These are phyloP conservation scores for Villa cingulata DNA, from an alignment of 2,888 invertebrate genomes.

Conservation along the genomic window DNA sequence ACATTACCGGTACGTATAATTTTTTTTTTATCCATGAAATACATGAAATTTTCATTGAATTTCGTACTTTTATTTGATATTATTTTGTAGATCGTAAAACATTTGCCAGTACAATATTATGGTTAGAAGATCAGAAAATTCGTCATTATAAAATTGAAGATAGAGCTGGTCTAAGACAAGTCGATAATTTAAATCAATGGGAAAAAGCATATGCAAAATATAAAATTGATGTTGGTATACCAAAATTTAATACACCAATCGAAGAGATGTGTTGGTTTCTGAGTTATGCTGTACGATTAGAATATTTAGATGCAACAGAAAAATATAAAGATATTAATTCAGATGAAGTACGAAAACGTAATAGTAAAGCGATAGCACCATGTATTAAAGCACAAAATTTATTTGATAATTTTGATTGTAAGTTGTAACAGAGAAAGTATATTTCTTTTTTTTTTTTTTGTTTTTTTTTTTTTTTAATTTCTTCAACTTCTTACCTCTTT, in stretches of 20 bases:
- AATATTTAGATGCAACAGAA: slow-evolving; percentile 63
- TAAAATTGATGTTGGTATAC: slow-evolving; percentile 61
- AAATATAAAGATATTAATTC: slow-evolving; percentile 56
- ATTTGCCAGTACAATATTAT: slow-evolving; percentile 66
- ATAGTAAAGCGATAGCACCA: slow-evolving; percentile 47
- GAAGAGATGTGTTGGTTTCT: slow-evolving; percentile 78
- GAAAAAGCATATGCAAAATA: slow-evolving; percentile 55
- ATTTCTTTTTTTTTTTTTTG: slow-evolving; percentile 4
- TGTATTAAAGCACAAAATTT: slow-evolving; percentile 68
- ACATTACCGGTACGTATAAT: slow-evolving; percentile 47
- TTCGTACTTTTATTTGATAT: not conserved
- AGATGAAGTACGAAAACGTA: slow-evolving; percentile 42
- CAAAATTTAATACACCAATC: slow-evolving; percentile 43
- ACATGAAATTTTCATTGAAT: not conserved
- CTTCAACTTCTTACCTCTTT: slow-evolving; percentile 21
- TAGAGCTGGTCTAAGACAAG: slow-evolving; percentile 55
- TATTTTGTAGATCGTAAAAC: slow-evolving; percentile 56
- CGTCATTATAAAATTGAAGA: slow-evolving; percentile 76
- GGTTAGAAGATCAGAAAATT: slow-evolving; percentile 91
- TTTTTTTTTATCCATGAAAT: too few relatives aligned
- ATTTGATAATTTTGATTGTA: slow-evolving; percentile 74
- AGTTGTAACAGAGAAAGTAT: slow-evolving; percentile 27
- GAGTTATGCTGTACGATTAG: slow-evolving; percentile 67
- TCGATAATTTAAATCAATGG: slow-evolving; percentile 54
- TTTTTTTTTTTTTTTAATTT: not conserved